phyloP scores from a whole-genome alignment of 2,888 invertebrate genomes.

The Coenonympha arcania region DNA sequence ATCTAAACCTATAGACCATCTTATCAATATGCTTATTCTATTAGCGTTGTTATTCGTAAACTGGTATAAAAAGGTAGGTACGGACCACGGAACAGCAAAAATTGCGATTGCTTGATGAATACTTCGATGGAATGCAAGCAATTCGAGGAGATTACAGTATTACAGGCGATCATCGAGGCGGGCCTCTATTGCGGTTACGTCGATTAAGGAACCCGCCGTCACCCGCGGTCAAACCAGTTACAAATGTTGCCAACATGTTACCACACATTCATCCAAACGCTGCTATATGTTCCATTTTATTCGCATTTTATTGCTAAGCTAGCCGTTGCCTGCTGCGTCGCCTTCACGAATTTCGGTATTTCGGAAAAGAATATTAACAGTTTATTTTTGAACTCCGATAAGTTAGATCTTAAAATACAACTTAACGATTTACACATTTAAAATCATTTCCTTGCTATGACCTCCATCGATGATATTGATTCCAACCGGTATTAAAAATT shows the following conservation, averaged over 20 bases:
- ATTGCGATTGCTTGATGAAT: not conserved
- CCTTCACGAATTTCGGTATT: no score
- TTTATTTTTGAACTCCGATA: no score
- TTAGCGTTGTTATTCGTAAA: not conserved
- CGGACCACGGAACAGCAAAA: no score
- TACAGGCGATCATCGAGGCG: conserved; percentile 30
- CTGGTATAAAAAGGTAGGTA: not conserved
- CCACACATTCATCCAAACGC: conserved; percentile 28
- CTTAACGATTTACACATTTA: not conserved
- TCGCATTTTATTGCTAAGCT: not conserved
- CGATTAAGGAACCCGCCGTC: conserved; percentile 42
- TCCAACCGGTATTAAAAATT: conserved; percentile 15
- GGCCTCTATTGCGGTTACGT: conserved; percentile 42
- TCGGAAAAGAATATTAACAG: no score
- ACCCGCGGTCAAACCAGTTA: conserved; percentile 47
- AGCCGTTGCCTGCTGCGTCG: no score
- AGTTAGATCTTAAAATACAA: not conserved
- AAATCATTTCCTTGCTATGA: not conserved
- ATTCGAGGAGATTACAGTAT: conserved; percentile 36
- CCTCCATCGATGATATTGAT: conserved; percentile 9
- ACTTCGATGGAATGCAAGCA: conserved; percentile 30
- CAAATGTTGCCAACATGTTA: conserved; percentile 40
- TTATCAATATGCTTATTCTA: no score
- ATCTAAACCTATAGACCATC: no score
- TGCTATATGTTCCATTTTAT: conserved; percentile 18